Conservation (phyloP, 2,888 invertebrate genomes). For the Monopis laevigella region DNA sequence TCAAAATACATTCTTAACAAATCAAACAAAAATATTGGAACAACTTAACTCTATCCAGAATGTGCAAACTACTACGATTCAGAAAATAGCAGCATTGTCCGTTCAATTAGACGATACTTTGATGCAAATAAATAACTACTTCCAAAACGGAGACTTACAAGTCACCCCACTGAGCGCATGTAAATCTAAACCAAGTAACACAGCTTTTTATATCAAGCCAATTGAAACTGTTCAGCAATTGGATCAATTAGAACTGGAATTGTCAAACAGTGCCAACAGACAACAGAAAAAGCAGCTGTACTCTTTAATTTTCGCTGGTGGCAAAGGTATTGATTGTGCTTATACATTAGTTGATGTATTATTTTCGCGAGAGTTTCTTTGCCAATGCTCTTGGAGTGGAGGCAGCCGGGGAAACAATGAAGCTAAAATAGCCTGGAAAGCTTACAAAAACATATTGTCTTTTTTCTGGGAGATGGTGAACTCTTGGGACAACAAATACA, state of each 20-base stretch:
- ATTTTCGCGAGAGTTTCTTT: slow-evolving; percentile 5
- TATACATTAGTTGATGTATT: slow-evolving; percentile 9
- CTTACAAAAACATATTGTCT: slow-evolving; percentile 13
- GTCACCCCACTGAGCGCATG: background rate
- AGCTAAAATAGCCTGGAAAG: slow-evolving; percentile 3
- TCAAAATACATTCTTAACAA: background rate
- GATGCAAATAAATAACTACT: background rate
- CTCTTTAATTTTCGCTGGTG: slow-evolving; percentile 15
- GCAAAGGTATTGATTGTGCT: slow-evolving; percentile 15
- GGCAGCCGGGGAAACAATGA: slow-evolving; percentile 3
- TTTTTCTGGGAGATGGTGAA: slow-evolving; percentile 14
- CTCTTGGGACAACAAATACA: slow-evolving; percentile 11
- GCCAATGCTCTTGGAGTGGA: slow-evolving; percentile 11
- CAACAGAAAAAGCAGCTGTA: background rate
- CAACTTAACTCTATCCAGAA: background rate
- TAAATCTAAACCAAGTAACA: background rate
- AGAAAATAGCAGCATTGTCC: background rate
- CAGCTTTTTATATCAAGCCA: background rate
- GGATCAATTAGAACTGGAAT: slow-evolving; percentile 1
- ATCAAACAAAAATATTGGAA: background rate
- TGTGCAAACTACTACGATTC: background rate
- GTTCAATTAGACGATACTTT: background rate
- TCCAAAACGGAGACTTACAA: background rate
- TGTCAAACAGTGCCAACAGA: background rate
- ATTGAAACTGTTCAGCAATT: no score